Conservation (phyloP, 2,113 vertebrate species). For the Engystomops pustulosus region DNA sequence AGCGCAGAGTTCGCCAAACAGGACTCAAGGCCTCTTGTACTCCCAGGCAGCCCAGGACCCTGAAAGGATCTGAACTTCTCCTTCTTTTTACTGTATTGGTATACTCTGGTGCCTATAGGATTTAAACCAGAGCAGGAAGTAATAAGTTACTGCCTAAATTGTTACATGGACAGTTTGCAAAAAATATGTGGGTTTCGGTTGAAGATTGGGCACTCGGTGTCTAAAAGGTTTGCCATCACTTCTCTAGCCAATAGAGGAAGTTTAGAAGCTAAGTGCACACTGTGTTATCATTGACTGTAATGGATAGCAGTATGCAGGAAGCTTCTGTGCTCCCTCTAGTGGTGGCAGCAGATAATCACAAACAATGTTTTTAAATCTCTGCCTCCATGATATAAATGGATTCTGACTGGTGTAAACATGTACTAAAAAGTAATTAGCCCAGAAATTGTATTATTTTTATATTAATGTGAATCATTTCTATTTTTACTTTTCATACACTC, state of each 20-base stretch:
- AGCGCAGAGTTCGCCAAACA: too few relatives aligned
- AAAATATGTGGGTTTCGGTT: too few relatives aligned
- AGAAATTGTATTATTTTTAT: background rate
- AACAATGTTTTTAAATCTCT: background rate
- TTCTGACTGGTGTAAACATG: background rate
- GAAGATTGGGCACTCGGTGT: too few relatives aligned
- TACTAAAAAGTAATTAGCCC: background rate
- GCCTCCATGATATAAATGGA: background rate
- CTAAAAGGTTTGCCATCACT: too few relatives aligned
- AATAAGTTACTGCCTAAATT: too few relatives aligned
- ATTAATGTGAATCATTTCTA: background rate
- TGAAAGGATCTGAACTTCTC: too few relatives aligned
- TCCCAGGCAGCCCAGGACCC: too few relatives aligned
- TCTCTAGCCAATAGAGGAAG: background rate
- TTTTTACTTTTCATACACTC: conserved; percentile 3
- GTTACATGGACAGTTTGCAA: too few relatives aligned
- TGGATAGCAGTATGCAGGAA: background rate
- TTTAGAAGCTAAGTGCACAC: background rate
- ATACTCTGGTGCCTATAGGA: too few relatives aligned
- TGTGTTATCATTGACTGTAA: background rate
- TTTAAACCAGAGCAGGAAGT: too few relatives aligned
- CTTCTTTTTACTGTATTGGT: too few relatives aligned
- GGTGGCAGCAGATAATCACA: background rate
- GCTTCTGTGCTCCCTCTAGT: background rate
- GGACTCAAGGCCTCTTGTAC: too few relatives aligned